Evolutionary conservation across 2,797 vertebrate species (phyloP).

Genomic region (Gymnodraco acuticeps): DNA sequence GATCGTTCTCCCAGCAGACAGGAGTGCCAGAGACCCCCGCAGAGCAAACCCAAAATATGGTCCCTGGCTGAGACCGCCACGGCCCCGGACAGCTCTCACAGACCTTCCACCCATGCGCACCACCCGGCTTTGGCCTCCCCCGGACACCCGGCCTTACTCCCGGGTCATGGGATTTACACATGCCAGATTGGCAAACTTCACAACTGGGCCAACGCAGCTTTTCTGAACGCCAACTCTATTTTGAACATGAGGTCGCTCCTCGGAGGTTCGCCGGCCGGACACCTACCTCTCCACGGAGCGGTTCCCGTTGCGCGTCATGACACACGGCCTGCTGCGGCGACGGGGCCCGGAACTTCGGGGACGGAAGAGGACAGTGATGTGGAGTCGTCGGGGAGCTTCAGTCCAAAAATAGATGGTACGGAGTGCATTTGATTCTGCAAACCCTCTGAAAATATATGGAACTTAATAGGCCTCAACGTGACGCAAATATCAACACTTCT

Average conservation of each 20-base stretch:
- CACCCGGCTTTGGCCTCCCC: constrained; percentile 87
- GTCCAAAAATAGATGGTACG: constrained; percentile 93
- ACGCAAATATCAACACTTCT: not conserved
- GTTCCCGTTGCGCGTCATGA: constrained; percentile 82
- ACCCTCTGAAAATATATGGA: not conserved
- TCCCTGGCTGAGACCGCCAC: constrained; percentile 98
- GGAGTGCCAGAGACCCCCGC: constrained; percentile 89
- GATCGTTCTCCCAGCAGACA: constrained; percentile 86
- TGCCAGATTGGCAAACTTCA: constrained; percentile 98
- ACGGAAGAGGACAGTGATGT: constrained; percentile 89
- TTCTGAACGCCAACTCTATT: constrained; percentile 95
- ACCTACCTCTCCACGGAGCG: constrained; percentile 88
- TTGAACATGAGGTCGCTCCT: constrained; percentile 95
- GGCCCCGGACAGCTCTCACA: constrained; percentile 92
- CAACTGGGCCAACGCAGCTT: constrained; percentile 97
- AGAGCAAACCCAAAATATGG: constrained; percentile 99
- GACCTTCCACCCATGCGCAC: constrained; percentile 84
- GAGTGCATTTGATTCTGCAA: not conserved
- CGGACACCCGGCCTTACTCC: constrained; percentile 94
- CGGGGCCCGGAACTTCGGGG: constrained; percentile 81
- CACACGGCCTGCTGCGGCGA: constrained; percentile 78
- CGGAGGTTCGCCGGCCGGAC: constrained; percentile 89
- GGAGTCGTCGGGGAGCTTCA: constrained; percentile 90
- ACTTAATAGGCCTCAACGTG: not conserved
- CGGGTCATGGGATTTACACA: constrained; percentile 97